Base-by-base conservation (phyloP, 2,113 vertebrate genomes). In the Apodemus speciosus region DNA sequence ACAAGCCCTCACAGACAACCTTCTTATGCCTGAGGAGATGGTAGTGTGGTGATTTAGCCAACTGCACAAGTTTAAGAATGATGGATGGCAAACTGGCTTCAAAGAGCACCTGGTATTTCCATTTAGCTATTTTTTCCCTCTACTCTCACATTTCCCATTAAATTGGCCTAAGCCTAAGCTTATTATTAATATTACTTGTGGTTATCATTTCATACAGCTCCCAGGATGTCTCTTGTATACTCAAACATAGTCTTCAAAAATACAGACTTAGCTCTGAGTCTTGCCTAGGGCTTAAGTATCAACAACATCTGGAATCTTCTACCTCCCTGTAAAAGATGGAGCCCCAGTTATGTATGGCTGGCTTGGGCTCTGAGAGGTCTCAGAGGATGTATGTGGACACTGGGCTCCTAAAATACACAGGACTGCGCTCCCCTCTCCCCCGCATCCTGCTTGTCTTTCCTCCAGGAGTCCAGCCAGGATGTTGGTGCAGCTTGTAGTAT, bases 161-260 rank as follows among this genome's bases (percentile, higher is more conserved):
- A 89, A 23, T 89, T 43, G 30, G 77, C 58, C 89, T 79, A 95
- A 95, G 79, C 11, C 1, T 53, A 53, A 58, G 9, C 6, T 92
- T 60, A 77, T 51, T 68, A 35, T 40, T 85, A 81, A 73, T 43
- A 77, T 88, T 68, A 81, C 77, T 71, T 76, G 10, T 35, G 25
- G n/a, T 51, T 88, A 60, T 64, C 60, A 76, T 84, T 49, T 86
- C 25, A 40, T n/a, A 9, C 9, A 25, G 38, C 15, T 32, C 75
- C 25, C 40, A 21, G 51, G 6, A 72, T 30, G 2, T 32, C n/a
- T 10, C 20, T 75, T 85, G 18, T 46, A 64, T 58, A 43, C 27
- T 62, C 60, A 62, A 62, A 30, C 27, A 11, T 72, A 56, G 25
- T 84, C 89, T 58, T 53, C 46, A 90, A 77, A 95, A 6, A 51